phyloP scores from a whole-genome alignment of 2,113 vertebrate genomes.

The Seriola aureovittata region DNA sequence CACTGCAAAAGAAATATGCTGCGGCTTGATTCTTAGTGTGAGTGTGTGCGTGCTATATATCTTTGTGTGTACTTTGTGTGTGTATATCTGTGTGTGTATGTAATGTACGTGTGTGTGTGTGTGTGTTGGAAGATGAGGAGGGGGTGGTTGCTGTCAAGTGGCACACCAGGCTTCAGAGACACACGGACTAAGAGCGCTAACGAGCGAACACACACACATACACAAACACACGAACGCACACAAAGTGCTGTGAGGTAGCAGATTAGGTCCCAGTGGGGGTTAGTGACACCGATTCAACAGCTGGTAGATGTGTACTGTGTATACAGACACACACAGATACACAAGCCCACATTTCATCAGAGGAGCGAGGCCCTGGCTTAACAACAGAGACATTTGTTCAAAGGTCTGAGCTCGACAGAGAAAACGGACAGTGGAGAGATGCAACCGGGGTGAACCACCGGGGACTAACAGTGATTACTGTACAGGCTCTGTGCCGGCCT shows the following conservation, averaged over 20 bases:
- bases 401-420: slow-evolving; percentile 55
- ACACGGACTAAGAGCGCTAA: slow-evolving; percentile 54
- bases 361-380: slow-evolving; percentile 48
- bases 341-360: slow-evolving; percentile 49
- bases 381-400: slow-evolving; percentile 64
- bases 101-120: slow-evolving; percentile 14
- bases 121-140: slow-evolving; percentile 39
- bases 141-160: slow-evolving; percentile 63
- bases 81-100: neutral
- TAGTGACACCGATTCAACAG: slow-evolving; percentile 76
- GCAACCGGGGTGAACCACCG: neutral
- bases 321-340: slow-evolving; percentile 15
- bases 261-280: slow-evolving; percentile 72
- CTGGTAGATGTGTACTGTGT: slow-evolving; percentile 65
- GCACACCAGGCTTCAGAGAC: slow-evolving; percentile 67
- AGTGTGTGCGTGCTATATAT: neutral
- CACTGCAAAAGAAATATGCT: neutral
- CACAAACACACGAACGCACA: slow-evolving; percentile 28
- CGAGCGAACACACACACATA: slow-evolving; percentile 13
- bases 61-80: neutral
- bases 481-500: neutral
- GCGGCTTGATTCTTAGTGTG: neutral
- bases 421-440: slow-evolving; percentile 32
- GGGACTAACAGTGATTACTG: slow-evolving; percentile 36
- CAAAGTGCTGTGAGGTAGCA: slow-evolving; percentile 56